Evolutionary conservation across 2,113 vertebrate species (phyloP).

Genomic region (Alligator mississippiensis): DNA sequence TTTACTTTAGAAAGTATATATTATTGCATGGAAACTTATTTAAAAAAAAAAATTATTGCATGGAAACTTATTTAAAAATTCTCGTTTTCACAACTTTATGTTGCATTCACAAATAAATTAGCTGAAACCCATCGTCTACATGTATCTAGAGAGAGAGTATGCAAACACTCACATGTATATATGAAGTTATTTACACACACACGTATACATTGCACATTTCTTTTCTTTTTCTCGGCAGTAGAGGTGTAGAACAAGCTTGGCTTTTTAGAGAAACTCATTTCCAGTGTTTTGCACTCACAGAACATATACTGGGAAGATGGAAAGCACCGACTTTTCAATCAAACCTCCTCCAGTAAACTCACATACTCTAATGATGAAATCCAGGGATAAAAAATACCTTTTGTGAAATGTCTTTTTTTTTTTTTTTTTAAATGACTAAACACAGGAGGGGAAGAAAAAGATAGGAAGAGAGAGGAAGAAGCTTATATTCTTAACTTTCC

Average conservation of each 20-base stretch:
- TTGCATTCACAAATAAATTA: background rate
- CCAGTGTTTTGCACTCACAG: background rate
- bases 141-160: background rate
- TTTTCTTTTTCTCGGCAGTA: background rate
- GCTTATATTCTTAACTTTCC: slow-evolving; percentile 62
- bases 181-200: background rate
- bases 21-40: no score
- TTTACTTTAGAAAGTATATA: background rate
- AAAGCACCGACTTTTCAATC: background rate
- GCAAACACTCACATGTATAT: background rate
- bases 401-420: slow-evolving; percentile 31
- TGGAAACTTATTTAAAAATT: background rate
- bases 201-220: no score
- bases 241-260: background rate
- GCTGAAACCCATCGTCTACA: background rate
- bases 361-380: slow-evolving; percentile 28
- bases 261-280: background rate
- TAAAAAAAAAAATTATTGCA: no score
- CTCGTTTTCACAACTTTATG: background rate
- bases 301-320: background rate
- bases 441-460: background rate
- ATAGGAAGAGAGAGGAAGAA: slow-evolving; percentile 42
- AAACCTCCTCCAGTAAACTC: background rate
- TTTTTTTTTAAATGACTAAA: slow-evolving; percentile 18
- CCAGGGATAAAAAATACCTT: slow-evolving; percentile 46